These are phyloP conservation scores for Drosophila atroscutellata DNA, from an alignment of 2,888 invertebrate species.

Conservation along the genomic window DNA sequence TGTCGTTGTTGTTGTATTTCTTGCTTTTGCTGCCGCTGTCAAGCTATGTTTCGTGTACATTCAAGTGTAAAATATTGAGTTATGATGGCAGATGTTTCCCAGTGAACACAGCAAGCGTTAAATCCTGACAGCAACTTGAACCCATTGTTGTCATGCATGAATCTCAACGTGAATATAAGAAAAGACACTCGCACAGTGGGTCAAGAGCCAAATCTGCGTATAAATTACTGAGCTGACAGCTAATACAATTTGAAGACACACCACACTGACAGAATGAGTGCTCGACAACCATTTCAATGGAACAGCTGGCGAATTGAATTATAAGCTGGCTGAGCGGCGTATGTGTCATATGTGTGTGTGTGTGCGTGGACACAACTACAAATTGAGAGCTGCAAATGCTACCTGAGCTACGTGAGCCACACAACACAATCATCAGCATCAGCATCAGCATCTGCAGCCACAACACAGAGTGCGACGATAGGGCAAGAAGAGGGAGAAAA, in stretches of 20 bases:
- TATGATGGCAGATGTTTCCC: constrained; percentile 80
- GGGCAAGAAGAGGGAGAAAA: background rate
- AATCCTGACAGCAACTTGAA: constrained; percentile 76
- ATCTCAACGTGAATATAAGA: constrained; percentile 17
- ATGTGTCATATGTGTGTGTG: constrained; percentile 51
- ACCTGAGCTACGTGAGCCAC: constrained; percentile 57
- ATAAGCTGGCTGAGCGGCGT: constrained; percentile 58
- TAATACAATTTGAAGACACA: constrained; percentile 70
- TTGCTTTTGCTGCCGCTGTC: constrained; percentile 53
- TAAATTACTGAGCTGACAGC: constrained; percentile 58
- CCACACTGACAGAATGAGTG: constrained; percentile 18
- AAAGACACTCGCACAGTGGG: constrained; percentile 33
- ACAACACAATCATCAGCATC: constrained; percentile 33
- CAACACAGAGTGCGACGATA: constrained; percentile 2
- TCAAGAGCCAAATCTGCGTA: constrained; percentile 44
- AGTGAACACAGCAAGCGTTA: constrained; percentile 73
- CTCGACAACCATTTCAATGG: constrained; percentile 38
- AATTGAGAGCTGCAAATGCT: constrained; percentile 66
- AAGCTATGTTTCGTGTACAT: constrained; percentile 74
- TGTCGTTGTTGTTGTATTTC: constrained; percentile 30
- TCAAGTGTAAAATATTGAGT: constrained; percentile 80
- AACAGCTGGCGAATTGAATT: constrained; percentile 52
- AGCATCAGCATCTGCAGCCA: constrained; percentile 6
- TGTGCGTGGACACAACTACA: constrained; percentile 51
- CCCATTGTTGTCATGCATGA: constrained; percentile 72